phyloP scores from a whole-genome alignment of 2,113 vertebrate species.

The Bothrops jararaca region DNA sequence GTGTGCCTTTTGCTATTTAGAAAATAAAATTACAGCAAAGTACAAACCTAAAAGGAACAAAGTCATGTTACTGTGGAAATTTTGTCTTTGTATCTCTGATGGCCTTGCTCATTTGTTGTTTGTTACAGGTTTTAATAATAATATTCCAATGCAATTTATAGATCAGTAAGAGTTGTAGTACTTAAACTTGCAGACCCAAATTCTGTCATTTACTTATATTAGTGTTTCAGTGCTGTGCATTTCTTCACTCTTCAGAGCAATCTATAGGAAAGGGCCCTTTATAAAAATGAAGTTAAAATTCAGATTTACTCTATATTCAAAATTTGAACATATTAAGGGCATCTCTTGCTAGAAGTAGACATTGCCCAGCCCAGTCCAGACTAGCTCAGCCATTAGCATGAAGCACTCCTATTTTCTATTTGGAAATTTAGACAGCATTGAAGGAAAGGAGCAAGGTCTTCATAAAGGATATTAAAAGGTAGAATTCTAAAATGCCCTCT shows the following conservation, averaged over 20 bases:
- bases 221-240: background rate
- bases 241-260: background rate
- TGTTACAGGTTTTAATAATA: background rate
- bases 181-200: background rate
- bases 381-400: background rate
- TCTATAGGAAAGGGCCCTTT: background rate
- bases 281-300: background rate
- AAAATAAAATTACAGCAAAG: background rate
- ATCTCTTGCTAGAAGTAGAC: background rate
- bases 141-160: background rate
- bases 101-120: background rate
- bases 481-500: background rate
- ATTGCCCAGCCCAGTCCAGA: too few species aligned
- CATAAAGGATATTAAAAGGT: constrained; percentile 1
- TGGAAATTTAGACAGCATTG: background rate
- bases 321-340: background rate
- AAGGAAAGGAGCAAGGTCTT: background rate
- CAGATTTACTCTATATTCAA: too few species aligned
- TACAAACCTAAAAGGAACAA: background rate
- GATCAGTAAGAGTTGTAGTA: background rate
- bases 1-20: background rate
- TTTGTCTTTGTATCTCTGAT: background rate
- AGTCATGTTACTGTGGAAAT: background rate
- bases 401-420: background rate
- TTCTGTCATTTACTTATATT: background rate